Percentiles rank a stretch among this genome's conserved stretches.
Conservation (phyloP, 2,888 invertebrate species). For the Pycnomerus fuliginosus region DNA sequence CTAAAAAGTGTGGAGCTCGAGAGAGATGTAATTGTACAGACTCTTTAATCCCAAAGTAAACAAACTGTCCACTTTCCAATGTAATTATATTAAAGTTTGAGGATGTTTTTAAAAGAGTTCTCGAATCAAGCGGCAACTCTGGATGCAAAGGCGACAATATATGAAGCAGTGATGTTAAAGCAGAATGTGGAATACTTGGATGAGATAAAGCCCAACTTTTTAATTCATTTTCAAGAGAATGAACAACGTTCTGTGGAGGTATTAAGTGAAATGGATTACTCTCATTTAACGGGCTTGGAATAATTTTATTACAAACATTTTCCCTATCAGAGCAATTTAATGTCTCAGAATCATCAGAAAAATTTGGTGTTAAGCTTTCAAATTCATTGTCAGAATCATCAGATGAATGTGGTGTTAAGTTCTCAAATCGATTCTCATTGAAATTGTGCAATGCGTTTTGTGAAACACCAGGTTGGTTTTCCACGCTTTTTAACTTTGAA, state of each 20-base stretch:
- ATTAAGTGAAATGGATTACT: slow-evolving; percentile 1
- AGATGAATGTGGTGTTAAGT: neutral
- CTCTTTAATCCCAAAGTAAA: slow-evolving; percentile 9
- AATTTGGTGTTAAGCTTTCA: neutral
- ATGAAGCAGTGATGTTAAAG: slow-evolving; percentile 15
- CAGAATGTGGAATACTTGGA: slow-evolving; percentile 10
- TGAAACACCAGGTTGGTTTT: too few relatives aligned
- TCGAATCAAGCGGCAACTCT: slow-evolving; percentile 19
- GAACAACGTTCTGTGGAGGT: too few relatives aligned
- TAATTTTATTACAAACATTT: neutral
- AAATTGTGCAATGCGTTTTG: too few relatives aligned
- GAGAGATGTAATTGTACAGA: slow-evolving; percentile 3
- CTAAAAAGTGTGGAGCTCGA: slow-evolving; percentile 4
- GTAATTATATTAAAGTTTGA: slow-evolving; percentile 2
- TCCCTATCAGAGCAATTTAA: neutral
- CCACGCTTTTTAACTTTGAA: too few relatives aligned
- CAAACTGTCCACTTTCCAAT: slow-evolving; percentile 7
- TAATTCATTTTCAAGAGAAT: too few relatives aligned
- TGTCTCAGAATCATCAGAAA: neutral
- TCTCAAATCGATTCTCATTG: neutral
- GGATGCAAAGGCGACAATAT: slow-evolving; percentile 19
- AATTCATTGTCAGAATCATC: neutral
- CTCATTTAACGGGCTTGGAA: neutral
- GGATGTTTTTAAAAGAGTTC: slow-evolving; percentile 18
- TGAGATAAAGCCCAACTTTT: slow-evolving; percentile 3